Base-by-base conservation (phyloP, 2,113 vertebrate species). In the Psammodynastes pulverulentus region DNA sequence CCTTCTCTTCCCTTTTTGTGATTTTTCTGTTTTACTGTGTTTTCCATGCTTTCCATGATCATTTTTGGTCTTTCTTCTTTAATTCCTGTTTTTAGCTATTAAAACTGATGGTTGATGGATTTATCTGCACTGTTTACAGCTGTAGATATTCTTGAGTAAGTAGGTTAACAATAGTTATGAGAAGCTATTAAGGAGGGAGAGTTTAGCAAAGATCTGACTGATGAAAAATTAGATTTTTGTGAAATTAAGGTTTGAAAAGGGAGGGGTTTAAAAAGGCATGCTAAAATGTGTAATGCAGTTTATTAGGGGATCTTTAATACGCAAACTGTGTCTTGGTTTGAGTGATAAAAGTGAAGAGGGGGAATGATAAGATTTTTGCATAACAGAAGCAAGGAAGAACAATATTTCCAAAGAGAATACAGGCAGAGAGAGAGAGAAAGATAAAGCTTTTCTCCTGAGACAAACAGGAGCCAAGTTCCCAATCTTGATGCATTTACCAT, bases 401-500 rank as follows among this genome's bases (percentile, higher is more conserved):
- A 51, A 49, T 1, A 91, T 84, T 93, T 94, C 21, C 34, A 85
- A 48, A 86, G 79, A 58, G n/a, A 92, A 24, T 9, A 67, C 34
- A 5, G 43, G n/a, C 4, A 34, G 5, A 72, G n/a, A 6, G 15
- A 88, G 0, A 54, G 7, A 7, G 52, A 87, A 89, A 88, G 92
- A 95, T 93, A 94, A 2, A 92, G 1, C 3, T 93, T 12, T 62
- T 90, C 94, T 52, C 2, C 88, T 92, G 39, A 91, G 85, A 87
- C 34, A 87, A 94, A 94, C 8, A 92, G 9, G 58, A 95, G 26
- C 62, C 54, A 90, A 84, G 4, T 95, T 95, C 52, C 15, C 67
- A 91, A 93, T 96, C 94, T 93, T 93, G 34, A 96, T 93, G 91
- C 94, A 91, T 94, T 93, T 94, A 62, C 92, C 94, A 52, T 94